Conservation (phyloP, 1,140 invertebrate genomes). For the Drosophila leontia region DNA sequence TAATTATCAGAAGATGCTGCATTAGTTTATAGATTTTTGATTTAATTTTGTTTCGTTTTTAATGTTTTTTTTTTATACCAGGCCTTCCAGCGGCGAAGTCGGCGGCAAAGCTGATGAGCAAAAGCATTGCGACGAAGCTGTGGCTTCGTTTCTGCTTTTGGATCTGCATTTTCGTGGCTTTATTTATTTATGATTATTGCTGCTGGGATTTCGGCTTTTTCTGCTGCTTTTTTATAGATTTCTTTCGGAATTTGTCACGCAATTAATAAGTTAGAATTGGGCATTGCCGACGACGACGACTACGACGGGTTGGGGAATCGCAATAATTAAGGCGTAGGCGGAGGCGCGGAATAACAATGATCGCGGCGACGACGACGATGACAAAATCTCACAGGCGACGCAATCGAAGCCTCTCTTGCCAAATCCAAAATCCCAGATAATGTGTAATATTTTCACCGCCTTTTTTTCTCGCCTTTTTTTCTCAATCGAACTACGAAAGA, state of each 20-base stretch:
- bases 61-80: conserved; percentile 51
- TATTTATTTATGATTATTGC: conserved; percentile 22
- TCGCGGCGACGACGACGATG: conserved; percentile 34
- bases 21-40: conserved; percentile 26
- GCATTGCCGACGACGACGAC: conserved; percentile 67
- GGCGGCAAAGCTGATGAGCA: conserved; percentile 44
- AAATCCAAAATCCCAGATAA: conserved; percentile 61
- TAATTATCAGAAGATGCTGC: conserved; percentile 14
- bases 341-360: conserved; percentile 69
- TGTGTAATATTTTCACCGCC: conserved; percentile 71
- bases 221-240: conserved; percentile 10
- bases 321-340: conserved; percentile 77
- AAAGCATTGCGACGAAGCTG: conserved; percentile 49
- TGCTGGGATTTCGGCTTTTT: conserved; percentile 5
- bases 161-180: conserved; percentile 62
- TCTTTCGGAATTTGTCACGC: conserved; percentile 63
- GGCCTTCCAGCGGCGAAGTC: conserved; percentile 62
- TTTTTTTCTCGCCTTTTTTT: conserved; percentile 46
- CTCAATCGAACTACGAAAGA: conserved; percentile 65
- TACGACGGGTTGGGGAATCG: conserved; percentile 19
- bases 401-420: conserved; percentile 51
- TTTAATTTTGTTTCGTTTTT: conserved; percentile 7
- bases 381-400: conserved; percentile 52
- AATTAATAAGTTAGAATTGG: conserved; percentile 73
- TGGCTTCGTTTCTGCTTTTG: conserved; percentile 25